These are phyloP conservation scores for Ondatra zibethicus DNA, from an alignment of 2,113 vertebrate species.

Conservation along the genomic window DNA sequence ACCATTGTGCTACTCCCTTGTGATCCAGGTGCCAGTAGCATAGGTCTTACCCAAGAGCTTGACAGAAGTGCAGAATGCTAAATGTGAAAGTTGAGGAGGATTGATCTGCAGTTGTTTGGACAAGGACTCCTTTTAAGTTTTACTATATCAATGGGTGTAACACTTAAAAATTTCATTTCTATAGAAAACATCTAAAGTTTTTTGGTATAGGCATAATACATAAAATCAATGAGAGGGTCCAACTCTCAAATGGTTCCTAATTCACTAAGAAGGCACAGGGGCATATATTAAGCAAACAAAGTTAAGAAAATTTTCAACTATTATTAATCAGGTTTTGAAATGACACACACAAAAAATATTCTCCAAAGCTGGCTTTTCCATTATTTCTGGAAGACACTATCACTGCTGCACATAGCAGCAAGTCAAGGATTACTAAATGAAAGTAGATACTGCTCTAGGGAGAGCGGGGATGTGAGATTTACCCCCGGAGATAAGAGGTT, in stretches of 20 bases:
- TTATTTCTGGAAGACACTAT: neutral
- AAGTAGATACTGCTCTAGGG: neutral
- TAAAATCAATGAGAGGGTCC: neutral
- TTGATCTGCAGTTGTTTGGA: neutral
- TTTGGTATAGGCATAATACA: neutral
- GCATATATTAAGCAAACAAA: neutral
- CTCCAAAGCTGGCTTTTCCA: neutral
- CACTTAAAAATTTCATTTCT: constrained; percentile 17
- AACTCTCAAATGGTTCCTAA: neutral
- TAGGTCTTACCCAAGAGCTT: neutral
- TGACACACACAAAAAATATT: neutral
- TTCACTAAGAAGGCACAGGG: neutral
- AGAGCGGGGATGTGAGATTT: neutral
- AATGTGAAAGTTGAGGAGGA: neutral
- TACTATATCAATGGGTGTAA: neutral
- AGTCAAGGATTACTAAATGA: neutral
- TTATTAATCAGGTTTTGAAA: neutral
- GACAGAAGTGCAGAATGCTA: neutral
- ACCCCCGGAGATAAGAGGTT: neutral
- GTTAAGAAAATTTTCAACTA: neutral
- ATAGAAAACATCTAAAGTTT: neutral
- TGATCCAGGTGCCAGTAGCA: neutral
- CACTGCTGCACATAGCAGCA: neutral
- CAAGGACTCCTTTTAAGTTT: neutral
- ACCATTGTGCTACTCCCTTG: neutral